Evolutionary conservation across 2,888 invertebrate species (phyloP).

Genomic region (Drosophila mimetica): DNA sequence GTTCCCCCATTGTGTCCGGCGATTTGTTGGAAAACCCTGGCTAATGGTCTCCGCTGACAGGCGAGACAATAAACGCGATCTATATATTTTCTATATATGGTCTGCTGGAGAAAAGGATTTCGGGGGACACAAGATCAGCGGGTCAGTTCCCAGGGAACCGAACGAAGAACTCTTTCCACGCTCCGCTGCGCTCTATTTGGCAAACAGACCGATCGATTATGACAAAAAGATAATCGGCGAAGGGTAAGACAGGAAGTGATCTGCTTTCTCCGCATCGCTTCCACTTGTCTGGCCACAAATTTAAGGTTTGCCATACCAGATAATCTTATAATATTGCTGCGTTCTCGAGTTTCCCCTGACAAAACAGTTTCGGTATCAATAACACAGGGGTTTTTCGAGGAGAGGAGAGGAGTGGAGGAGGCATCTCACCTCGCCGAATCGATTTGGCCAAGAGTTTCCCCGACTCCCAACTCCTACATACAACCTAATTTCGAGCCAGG

Average conservation of each 20-base stretch:
- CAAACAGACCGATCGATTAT: conserved; percentile 61
- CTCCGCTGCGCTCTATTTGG: conserved; percentile 63
- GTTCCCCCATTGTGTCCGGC: conserved; percentile 41
- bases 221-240: conserved; percentile 47
- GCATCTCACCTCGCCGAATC: conserved; percentile 1
- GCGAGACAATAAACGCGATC: conserved; percentile 29
- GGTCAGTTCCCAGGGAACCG: conserved; percentile 18
- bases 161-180: conserved; percentile 56
- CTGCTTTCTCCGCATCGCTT: conserved; percentile 45
- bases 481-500: conserved; percentile 32
- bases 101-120: background rate
- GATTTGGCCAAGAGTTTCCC: background rate
- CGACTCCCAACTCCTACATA: too few species aligned
- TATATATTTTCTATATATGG: background rate
- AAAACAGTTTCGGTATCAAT: conserved; percentile 43
- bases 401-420: too few species aligned
- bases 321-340: conserved; percentile 66
- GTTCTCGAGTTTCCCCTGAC: conserved; percentile 64
- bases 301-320: conserved; percentile 51
- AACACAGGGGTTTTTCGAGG: conserved; percentile 18
- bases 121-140: background rate
- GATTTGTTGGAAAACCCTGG: conserved; percentile 32
- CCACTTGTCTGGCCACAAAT: conserved; percentile 74
- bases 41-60: conserved; percentile 64
- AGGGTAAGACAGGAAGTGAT: conserved; percentile 42